A percentile compares a stretch with the other conserved stretches of the same genome.
Evolutionary conservation across 2,888 invertebrate species (phyloP).

Genomic region (Autographa gamma): DNA sequence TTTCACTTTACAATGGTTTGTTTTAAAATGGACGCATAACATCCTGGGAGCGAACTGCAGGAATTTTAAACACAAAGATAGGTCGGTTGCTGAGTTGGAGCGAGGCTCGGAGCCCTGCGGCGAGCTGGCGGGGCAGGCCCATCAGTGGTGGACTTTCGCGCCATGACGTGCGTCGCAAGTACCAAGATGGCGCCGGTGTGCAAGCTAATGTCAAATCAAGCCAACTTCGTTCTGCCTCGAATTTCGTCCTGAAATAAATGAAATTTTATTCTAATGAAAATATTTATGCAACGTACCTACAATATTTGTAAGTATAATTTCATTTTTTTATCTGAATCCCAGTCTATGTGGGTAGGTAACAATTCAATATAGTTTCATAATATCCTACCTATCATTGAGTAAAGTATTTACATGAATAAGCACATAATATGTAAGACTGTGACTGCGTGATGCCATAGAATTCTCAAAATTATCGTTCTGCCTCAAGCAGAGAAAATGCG

Average conservation of each 20-base stretch:
- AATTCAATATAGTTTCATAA: no score
- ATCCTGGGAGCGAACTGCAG: conserved; percentile 60
- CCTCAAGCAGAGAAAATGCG: no score
- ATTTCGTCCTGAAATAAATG: conserved; percentile 60
- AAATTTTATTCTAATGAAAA: no score
- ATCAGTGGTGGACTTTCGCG: conserved; percentile 71
- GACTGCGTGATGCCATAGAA: no score
- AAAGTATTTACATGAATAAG: no score
- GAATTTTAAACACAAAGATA: conserved; percentile 72
- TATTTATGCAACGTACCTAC: no score
- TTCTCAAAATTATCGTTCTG: no score
- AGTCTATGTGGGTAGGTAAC: no score
- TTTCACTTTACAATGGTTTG: conserved; percentile 22
- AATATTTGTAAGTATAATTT: no score
- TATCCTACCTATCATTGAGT: no score
- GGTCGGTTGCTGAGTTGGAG: conserved; percentile 73
- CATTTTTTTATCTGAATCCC: no score
- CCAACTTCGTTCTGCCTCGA: conserved; percentile 68
- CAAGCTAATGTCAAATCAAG: conserved; percentile 73
- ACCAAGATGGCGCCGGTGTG: conserved; percentile 79
- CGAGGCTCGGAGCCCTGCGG: conserved; percentile 70
- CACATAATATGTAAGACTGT: no score
- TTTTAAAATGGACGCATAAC: conserved; percentile 58
- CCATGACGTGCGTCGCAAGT: conserved; percentile 81
- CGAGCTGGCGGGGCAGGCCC: conserved; percentile 72